Evolutionary conservation across 2,888 invertebrate species (phyloP), one percentile per base, ranked within the genome.

Genomic region (Nomada fabriciana): DNA sequence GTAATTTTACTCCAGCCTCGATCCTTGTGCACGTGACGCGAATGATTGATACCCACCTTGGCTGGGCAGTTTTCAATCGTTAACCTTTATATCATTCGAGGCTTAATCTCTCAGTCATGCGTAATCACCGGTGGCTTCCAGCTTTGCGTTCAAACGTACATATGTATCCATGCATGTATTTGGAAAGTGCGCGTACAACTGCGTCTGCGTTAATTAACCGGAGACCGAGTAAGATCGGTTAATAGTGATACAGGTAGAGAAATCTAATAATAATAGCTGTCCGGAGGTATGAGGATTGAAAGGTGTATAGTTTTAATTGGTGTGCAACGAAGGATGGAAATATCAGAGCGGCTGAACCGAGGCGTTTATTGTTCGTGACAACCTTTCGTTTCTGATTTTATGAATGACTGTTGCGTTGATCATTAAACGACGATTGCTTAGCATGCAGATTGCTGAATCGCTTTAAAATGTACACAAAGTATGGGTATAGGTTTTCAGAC

Each of bases 41-140:
- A 87, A 84, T 91, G 91, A 91, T 91, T 89, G 89, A 91, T 91
- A 90, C 80, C 80, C 88, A 82, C 86, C 87, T 80, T 63, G 83
- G 85, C 85, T 83, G 82, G 86, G 91, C 88, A 88, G 88, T 89
- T 87, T 89, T 89, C 88, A 89, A 91, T 90, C 90, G 87, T 85
- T 88, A 88, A 90, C 89, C 89, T 89, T 87, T 86, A 77, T 80
- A 84, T 85, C 84, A 68, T 60, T 69, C 82, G 69, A 73, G 15
- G 71, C 55, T 76, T 72, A 78, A 80, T 78, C 74, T 43, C 69
- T 74, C 67, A 43, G 74, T 57, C 63, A 65, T 59, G 69, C 63
- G 72, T 69, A 64, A 76, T 80, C 79, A 71, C 15, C 43, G 47
- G 23, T 3, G 47, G 15, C 47, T 15, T 47, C 47, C 47, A 47